Conservation (phyloP, 2,888 invertebrate species). For the Volucella bombylans region DNA sequence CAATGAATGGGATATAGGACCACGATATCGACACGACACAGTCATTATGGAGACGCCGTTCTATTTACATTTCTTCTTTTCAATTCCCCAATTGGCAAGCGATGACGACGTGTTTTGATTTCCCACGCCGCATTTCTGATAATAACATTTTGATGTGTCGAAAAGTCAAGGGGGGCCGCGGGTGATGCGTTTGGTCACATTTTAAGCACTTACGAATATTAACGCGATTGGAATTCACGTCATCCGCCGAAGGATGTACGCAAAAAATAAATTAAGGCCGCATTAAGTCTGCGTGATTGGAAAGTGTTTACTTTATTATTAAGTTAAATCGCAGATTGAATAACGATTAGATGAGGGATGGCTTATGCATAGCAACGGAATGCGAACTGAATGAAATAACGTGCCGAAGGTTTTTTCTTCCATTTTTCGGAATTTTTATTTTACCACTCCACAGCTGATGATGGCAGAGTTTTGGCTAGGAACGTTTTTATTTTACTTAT, state of each 20-base stretch:
- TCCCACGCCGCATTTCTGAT: constrained; percentile 40
- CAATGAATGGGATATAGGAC: constrained; percentile 26
- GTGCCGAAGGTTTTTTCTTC: neutral
- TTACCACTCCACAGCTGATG: too few relatives aligned
- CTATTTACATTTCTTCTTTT: constrained; percentile 53
- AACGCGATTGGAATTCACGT: constrained; percentile 47
- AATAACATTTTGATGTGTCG: constrained; percentile 54
- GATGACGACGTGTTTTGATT: constrained; percentile 59
- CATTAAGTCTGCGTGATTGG: constrained; percentile 62
- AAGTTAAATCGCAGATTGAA: constrained; percentile 54
- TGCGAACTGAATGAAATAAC: neutral
- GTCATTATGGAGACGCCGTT: constrained; percentile 49
- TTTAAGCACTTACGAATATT: constrained; percentile 45
- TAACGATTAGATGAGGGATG: constrained; percentile 25
- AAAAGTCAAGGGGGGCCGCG: neutral
- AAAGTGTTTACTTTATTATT: constrained; percentile 58
- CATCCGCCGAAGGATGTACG: constrained; percentile 27
- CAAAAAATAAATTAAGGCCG: constrained; percentile 37
- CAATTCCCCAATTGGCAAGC: constrained; percentile 50
- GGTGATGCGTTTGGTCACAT: constrained; percentile 36
- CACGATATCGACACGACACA: constrained; percentile 47
- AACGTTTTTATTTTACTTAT: too few relatives aligned
- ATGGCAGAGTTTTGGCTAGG: too few relatives aligned
- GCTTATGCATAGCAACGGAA: neutral
- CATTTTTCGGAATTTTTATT: neutral